Evolutionary conservation across 2,113 vertebrate genomes (phyloP).

Genomic region (Phoenicopterus ruber): DNA sequence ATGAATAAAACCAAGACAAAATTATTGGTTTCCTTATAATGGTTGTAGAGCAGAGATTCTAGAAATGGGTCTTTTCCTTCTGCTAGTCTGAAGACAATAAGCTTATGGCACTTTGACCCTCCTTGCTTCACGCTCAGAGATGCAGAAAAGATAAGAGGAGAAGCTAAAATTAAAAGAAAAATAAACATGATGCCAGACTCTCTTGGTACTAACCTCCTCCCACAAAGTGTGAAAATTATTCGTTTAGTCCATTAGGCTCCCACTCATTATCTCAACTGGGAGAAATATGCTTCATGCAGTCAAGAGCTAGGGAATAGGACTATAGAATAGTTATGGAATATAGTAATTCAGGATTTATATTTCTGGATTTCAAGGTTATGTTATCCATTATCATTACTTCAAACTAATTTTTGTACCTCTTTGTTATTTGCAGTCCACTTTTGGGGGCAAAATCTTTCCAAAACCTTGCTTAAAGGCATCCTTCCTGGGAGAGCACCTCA

Average conservation of each 20-base stretch:
- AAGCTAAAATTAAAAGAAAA: not conserved
- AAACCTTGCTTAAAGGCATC: not conserved
- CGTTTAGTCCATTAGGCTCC: constrained; percentile 37
- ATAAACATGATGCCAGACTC: not conserved
- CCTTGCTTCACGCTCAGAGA: not conserved
- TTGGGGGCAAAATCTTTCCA: not conserved
- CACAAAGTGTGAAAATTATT: constrained; percentile 36
- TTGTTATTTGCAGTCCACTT: not conserved
- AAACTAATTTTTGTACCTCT: not conserved
- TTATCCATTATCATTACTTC: not conserved
- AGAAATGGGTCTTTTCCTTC: not conserved
- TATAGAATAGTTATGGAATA: not conserved
- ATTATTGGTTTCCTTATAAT: not conserved
- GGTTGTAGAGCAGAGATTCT: not conserved
- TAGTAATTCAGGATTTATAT: not conserved
- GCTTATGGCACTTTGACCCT: not conserved
- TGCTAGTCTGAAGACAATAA: not conserved
- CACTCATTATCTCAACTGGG: not conserved
- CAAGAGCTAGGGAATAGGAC: not conserved
- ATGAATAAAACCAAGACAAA: not conserved
- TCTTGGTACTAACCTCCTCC: constrained; percentile 2
- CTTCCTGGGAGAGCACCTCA: not conserved
- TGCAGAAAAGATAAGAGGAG: not conserved
- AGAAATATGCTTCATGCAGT: not conserved
- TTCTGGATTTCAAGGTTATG: not conserved